Conservation (phyloP, 2,797 vertebrate genomes). For the Lutjanus argentimaculatus region DNA sequence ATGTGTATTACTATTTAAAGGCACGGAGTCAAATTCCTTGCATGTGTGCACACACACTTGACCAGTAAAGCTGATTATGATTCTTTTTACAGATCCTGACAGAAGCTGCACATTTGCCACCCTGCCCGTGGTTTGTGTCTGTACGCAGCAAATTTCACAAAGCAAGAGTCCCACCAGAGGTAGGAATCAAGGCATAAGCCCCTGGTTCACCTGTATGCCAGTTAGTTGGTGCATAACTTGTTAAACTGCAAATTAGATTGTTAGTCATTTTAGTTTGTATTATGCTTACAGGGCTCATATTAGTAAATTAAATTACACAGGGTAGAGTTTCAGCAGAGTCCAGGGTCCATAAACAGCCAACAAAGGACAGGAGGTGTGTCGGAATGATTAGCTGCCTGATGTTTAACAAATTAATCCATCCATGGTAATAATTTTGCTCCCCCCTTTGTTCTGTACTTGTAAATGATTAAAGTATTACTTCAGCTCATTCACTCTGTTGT, state of each 20-base stretch:
- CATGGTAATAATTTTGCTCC: background rate
- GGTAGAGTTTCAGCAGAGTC: background rate
- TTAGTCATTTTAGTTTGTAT: background rate
- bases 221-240: background rate
- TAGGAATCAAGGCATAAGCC: conserved; percentile 34
- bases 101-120: conserved; percentile 39
- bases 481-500: background rate
- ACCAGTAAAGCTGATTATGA: no score
- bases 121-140: conserved; percentile 62
- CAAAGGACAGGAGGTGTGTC: background rate
- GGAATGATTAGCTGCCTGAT: no score
- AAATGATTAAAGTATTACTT: background rate
- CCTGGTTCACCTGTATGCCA: accelerated
- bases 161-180: conserved; percentile 82
- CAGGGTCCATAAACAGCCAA: background rate
- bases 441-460: background rate
- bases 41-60: no score
- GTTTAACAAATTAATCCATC: background rate
- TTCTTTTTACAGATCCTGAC: conserved; percentile 67
- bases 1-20: no score
- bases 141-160: conserved; percentile 81
- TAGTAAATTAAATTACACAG: background rate
- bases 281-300: background rate
- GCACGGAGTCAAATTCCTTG: no score
- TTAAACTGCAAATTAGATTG: background rate